A percentile compares a stretch with the other conserved stretches of the same genome.
These are phyloP conservation scores for Drosophila borborema DNA, from an alignment of 2,888 invertebrate genomes.

Conservation along the genomic window DNA sequence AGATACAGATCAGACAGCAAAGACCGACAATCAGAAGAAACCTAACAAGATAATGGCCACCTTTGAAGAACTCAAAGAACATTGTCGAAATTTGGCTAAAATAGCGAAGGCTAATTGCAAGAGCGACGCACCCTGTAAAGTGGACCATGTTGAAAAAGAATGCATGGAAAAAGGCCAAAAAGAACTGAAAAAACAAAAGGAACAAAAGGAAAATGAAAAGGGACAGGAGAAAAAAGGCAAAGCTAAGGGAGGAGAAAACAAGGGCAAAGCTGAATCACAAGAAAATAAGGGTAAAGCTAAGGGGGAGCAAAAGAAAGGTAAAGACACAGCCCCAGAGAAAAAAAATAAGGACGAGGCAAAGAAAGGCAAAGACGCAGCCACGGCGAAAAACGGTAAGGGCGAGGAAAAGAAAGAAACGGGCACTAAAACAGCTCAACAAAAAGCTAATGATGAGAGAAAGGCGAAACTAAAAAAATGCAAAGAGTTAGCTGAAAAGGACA, in stretches of 20 bases:
- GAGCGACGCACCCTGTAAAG: neutral
- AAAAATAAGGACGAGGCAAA: neutral
- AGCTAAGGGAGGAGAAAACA: conserved; percentile 11
- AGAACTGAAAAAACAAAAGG: neutral
- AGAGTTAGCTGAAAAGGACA: conserved; percentile 7
- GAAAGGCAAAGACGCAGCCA: neutral
- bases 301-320: too few relatives aligned
- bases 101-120: conserved; percentile 5
- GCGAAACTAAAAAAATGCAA: conserved; percentile 3
- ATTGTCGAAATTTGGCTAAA: conserved; percentile 23
- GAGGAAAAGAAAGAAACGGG: neutral
- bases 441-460: neutral
- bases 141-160: neutral
- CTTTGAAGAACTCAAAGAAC: conserved; percentile 20
- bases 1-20: neutral
- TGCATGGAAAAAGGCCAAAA: conserved; percentile 8
- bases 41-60: conserved; percentile 19
- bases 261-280: conserved; percentile 4
- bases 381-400: neutral
- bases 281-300: neutral
- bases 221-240: neutral
- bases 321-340: too few relatives aligned
- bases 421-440: conserved; percentile 11
- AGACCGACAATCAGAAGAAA: neutral
- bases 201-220: neutral